These are phyloP conservation scores for Molanna angustata DNA, from an alignment of 2,888 invertebrate genomes.

Conservation along the genomic window DNA sequence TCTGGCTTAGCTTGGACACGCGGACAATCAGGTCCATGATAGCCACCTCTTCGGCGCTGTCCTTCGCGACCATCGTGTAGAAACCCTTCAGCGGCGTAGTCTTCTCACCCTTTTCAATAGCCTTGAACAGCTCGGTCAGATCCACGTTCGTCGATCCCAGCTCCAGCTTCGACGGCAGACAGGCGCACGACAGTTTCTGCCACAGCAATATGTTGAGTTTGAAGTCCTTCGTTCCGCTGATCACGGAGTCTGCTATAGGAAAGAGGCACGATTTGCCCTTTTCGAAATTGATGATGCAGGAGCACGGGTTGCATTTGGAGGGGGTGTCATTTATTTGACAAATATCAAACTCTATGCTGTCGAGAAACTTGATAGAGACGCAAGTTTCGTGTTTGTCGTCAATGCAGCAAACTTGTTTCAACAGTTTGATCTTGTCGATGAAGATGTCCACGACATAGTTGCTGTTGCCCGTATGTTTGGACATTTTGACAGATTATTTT, in stretches of 20 bases:
- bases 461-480: neutral
- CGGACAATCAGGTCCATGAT: conserved; percentile 13
- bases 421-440: conserved; percentile 9
- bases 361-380: conserved; percentile 9
- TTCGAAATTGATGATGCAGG: conserved; percentile 11
- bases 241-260: neutral
- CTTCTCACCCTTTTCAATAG: neutral
- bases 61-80: conserved; percentile 5
- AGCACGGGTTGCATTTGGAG: neutral
- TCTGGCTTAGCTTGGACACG: conserved; percentile 6
- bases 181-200: conserved; percentile 17
- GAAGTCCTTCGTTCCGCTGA: neutral
- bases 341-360: conserved; percentile 10
- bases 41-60: conserved; percentile 7
- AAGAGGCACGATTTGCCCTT: conserved; percentile 13
- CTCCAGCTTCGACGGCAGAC: conserved; percentile 17
- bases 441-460: conserved; percentile 15
- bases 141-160: conserved; percentile 8
- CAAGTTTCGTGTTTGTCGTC: conserved; percentile 18
- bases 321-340: conserved; percentile 8
- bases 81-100: conserved; percentile 7
- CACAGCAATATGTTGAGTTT: conserved; percentile 10
- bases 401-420: conserved; percentile 14
- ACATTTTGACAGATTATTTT: neutral
- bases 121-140: neutral